Evolutionary conservation across 2,888 invertebrate species (phyloP), one percentile per base, ranked within the genome.

Genomic region (Rotaria macrura): DNA sequence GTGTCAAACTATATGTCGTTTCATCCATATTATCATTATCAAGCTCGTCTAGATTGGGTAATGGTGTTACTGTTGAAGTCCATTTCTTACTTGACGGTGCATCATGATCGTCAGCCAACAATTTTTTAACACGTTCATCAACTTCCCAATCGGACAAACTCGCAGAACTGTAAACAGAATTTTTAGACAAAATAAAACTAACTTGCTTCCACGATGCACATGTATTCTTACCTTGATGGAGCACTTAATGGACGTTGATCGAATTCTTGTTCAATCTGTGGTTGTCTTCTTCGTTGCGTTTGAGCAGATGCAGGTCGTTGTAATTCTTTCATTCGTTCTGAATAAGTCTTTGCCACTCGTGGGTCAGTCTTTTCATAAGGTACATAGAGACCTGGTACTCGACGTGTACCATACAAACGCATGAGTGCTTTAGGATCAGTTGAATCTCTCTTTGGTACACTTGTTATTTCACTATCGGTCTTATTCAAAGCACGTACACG

Each of bases 111-210:
- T 79, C 79, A n/a, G 79, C 79, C 43, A 79, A 43, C 10, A 79
- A 43, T 43, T 79, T 9, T 79, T 79, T 79, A 43, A 79, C 43
- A 43, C 79, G 79, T 25, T 79, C 79, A 43, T 79, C 79, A 43
- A 79, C 79, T 43, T 43, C 43, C 79, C 79, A 79, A 43, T 79
- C 79, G 25, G 79, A 79, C 20, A 79, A 79, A n/a, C 79, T 79
- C 2, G 43, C 7, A 0, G 79, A 79, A 38, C 65, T 65, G 7
- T 5, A 65, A 65, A 65, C 6, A 34, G 20, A 47, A 47, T 47
- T 47, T 12, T 17, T n/a, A n/a, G n/a, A n/a, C n/a, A n/a, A 65
- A 34, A 1, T 65, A 23, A 52, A 52, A 52, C 20, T 52, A 52
- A 20, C 3, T 20, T 34, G 20, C 17, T 34, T 7, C 7, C 17